Base-by-base conservation (phyloP, 53 echinoderm and acorn worm species). In the Pentamera pediparva region DNA sequence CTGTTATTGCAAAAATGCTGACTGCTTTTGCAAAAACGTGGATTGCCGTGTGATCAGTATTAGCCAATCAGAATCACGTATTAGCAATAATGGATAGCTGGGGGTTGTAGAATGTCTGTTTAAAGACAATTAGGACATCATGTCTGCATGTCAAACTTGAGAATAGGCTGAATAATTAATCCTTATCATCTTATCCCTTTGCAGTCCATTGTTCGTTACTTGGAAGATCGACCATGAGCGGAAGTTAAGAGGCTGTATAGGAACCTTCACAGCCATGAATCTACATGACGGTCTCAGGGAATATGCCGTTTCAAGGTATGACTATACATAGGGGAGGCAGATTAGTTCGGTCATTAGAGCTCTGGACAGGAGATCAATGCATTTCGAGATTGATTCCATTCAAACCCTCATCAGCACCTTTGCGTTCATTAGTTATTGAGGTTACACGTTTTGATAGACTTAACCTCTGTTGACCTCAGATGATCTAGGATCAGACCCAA, bases 291-390 rank as follows among this genome's bases (percentile, higher is more conserved):
- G 95, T 75, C 91, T 95, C 83, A 95, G 88, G 95, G 93, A 95
- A 88, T 95, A 95, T 90, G 95, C 95, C 81, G 91, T 95, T 79
- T 91, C 95, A 81, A 95, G 95, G 95, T 95, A 80, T 85, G 85
- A 27, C 13, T 5, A 32, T n/a, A n/a, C n/a, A n/a, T n/a, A n/a
- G n/a, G n/a, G 24, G 8, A 31, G 56, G 20, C 0, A 57, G 13
- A 45, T 45, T 12, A 15, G 47, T 45, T 45, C 0, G 47, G 12
- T 45, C n/a, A 45, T 45, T 69, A 9, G 10, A 50, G 12, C 1
- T 8, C n/a, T 69, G 41, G 6, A 1, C 41, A 17, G 7, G 6
- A n/a, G 19, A 9, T 24, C 8, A 28, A 5, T 62, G 8, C n/a
- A n/a, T n/a, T n/a, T n/a, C n/a, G n/a, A n/a, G n/a, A n/a, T n/a